A percentile compares a stretch with the other conserved stretches of the same genome.
These are phyloP conservation scores for Notechis scutatus DNA, from an alignment of 2,113 vertebrate species.

Conservation along the genomic window DNA sequence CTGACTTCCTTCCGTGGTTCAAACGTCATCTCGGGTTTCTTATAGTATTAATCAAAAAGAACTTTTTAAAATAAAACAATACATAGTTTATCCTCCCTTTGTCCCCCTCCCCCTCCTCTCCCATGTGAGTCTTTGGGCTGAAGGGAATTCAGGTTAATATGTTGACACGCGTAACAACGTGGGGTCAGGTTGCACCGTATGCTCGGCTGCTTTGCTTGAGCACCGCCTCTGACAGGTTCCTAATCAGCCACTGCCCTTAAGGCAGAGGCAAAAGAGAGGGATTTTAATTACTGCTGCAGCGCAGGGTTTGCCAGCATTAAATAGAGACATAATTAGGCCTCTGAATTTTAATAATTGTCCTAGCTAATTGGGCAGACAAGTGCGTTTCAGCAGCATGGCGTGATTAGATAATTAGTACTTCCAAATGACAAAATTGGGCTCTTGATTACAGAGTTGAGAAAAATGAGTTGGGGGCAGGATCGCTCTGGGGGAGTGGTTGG, in stretches of 20 bases:
- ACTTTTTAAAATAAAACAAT: constrained; percentile 82
- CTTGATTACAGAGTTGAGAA: constrained; percentile 72
- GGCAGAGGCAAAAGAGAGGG: constrained; percentile 83
- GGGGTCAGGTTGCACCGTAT: constrained; percentile 91
- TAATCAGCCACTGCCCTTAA: constrained; percentile 92
- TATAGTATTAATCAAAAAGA: constrained; percentile 79
- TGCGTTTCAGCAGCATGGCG: constrained; percentile 69
- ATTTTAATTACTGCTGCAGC: constrained; percentile 90
- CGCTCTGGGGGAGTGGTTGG: background rate
- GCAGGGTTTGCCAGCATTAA: constrained; percentile 86
- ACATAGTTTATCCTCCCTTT: constrained; percentile 69
- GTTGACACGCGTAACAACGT: constrained; percentile 99
- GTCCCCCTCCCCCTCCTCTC: constrained; percentile 69
- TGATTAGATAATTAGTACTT: constrained; percentile 86
- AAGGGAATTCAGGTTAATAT: constrained; percentile 99
- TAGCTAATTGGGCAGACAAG: constrained; percentile 90
- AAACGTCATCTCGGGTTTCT: constrained; percentile 70
- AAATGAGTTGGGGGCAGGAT: constrained; percentile 16
- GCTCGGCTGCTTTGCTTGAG: constrained; percentile 84
- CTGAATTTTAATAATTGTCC: constrained; percentile 96
- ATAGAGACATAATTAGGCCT: constrained; percentile 97
- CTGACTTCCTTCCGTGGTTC: constrained; percentile 73
- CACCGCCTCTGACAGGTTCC: constrained; percentile 91
- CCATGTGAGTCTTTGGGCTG: constrained; percentile 82
- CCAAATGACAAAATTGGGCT: constrained; percentile 81